Evolutionary conservation across 2,888 invertebrate species (phyloP).

Genomic region (Elgonia sp.): DNA sequence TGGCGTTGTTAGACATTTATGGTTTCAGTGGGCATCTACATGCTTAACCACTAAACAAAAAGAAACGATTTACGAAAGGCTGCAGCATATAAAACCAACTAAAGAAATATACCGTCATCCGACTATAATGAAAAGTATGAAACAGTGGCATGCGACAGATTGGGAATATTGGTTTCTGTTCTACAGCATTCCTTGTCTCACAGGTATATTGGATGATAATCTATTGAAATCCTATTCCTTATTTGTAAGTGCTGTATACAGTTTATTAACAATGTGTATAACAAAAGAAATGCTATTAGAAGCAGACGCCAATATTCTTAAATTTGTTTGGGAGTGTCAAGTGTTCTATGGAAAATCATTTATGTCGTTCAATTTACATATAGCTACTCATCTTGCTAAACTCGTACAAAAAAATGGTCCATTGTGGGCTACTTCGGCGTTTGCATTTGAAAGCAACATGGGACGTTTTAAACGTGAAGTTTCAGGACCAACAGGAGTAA

Average conservation of each 20-base stretch:
- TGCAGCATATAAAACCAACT: constrained; percentile 27
- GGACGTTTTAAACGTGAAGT: constrained; percentile 36
- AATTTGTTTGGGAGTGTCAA: constrained; percentile 35
- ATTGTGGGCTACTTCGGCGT: constrained; percentile 35
- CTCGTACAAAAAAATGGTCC: constrained; percentile 26
- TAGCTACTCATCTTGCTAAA: constrained; percentile 25
- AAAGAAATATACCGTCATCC: constrained; percentile 65
- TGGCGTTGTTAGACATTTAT: too few species aligned
- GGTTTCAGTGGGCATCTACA: too few species aligned
- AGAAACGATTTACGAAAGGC: too few species aligned
- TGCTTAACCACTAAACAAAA: too few species aligned
- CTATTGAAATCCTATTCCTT: constrained; percentile 30
- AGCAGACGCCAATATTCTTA: constrained; percentile 35
- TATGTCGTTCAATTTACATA: constrained; percentile 44
- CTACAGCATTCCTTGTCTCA: constrained; percentile 68
- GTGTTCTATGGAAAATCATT: constrained; percentile 37
- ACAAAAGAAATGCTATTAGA: constrained; percentile 58
- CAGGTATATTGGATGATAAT: constrained; percentile 25
- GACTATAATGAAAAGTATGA: constrained; percentile 19
- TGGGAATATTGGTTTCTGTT: constrained; percentile 70
- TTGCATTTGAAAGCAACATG: constrained; percentile 32
- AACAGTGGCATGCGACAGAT: constrained; percentile 68
- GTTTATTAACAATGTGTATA: constrained; percentile 59
- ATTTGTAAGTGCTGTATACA: constrained; percentile 57
- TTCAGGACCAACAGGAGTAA: constrained; percentile 18